phyloP scores from a whole-genome alignment of 2,113 vertebrate species.

The Pseudonaja textilis region DNA sequence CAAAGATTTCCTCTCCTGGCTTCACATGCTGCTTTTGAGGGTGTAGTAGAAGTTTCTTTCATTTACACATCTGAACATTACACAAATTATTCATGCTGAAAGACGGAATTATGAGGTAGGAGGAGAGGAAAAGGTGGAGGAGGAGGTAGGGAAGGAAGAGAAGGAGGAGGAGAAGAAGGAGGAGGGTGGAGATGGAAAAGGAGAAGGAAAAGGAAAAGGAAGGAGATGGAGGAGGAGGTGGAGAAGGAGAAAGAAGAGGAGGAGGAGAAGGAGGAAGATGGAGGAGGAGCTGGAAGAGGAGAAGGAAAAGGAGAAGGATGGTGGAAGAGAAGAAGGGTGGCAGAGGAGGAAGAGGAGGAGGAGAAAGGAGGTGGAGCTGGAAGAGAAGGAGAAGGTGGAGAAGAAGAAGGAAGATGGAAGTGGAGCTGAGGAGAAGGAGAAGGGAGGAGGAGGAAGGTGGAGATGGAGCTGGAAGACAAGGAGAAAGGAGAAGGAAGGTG shows the following conservation, averaged over 20 bases:
- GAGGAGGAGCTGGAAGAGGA: no score
- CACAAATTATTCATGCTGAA: neutral
- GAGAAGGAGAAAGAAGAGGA: neutral
- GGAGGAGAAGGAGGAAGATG: neutral
- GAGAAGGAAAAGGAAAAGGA: no score
- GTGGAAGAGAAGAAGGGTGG: no score
- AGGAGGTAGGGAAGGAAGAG: no score
- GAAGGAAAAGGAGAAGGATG: no score
- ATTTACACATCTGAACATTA: neutral
- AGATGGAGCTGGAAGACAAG: neutral
- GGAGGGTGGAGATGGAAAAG: no score
- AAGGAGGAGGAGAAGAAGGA: no score
- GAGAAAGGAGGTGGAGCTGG: neutral
- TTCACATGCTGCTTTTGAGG: neutral
- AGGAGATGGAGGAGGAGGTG: neutral
- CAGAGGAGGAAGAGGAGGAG: neutral
- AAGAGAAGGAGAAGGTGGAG: neutral
- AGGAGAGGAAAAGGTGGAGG: neutral
- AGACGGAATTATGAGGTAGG: neutral
- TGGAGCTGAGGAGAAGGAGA: neutral
- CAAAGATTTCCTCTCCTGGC: neutral
- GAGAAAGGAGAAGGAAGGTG: no score
- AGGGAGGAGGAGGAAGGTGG: accelerated
- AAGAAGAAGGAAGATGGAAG: accelerated
- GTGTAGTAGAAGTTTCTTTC: neutral